These are phyloP conservation scores for Coleophora flavipennella DNA, from an alignment of 2,888 invertebrate genomes.

Conservation along the genomic window DNA sequence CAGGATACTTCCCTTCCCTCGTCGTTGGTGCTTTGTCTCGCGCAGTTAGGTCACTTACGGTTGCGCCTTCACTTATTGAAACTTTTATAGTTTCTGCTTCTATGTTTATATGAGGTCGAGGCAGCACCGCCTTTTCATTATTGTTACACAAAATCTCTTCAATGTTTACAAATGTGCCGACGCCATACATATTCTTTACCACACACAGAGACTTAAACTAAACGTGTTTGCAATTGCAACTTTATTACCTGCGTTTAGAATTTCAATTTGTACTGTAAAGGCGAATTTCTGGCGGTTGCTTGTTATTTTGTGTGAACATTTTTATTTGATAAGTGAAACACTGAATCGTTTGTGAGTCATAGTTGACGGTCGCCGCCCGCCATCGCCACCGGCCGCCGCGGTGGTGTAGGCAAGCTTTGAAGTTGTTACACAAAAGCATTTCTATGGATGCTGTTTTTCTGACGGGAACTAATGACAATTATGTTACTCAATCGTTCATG, in stretches of 20 bases:
- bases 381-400: not conserved
- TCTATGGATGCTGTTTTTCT: conserved; percentile 29
- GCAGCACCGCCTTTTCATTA: conserved; percentile 43
- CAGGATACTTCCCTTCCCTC: conserved; percentile 49
- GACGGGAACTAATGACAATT: too few relatives aligned
- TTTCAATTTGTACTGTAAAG: not conserved
- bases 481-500: too few relatives aligned
- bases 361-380: conserved; percentile 18
- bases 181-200: conserved; percentile 39
- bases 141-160: conserved; percentile 32
- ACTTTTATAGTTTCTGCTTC: conserved; percentile 33
- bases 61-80: conserved; percentile 37
- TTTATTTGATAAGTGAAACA: conserved; percentile 34
- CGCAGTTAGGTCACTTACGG: conserved; percentile 51
- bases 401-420: conserved; percentile 33
- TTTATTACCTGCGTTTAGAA: not conserved
- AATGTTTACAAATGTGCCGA: conserved; percentile 63
- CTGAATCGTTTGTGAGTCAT: conserved; percentile 57
- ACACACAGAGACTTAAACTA: conserved; percentile 40
- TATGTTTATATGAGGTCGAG: conserved; percentile 37
- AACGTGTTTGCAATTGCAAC: not conserved
- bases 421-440: conserved; percentile 31
- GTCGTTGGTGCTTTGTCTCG: conserved; percentile 36
- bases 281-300: conserved; percentile 24
- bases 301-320: conserved; percentile 37